Percentiles rank a stretch among this genome's conserved stretches.
Conservation (phyloP, 2,113 vertebrate genomes). For the Hemichromis elongatus region DNA sequence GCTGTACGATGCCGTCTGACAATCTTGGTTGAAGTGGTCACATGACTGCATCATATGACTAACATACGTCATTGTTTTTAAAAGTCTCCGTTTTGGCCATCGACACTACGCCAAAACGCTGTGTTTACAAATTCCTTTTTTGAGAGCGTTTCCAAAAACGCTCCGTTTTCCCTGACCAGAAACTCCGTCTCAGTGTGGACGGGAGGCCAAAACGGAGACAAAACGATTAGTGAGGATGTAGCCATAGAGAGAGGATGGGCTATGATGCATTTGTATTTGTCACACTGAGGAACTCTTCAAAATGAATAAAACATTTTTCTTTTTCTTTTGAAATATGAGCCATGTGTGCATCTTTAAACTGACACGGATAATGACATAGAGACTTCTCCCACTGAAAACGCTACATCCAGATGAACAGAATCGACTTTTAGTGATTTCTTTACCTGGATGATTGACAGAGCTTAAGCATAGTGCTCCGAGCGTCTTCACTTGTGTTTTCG, state of each 20-base stretch:
- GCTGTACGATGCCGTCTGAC: too few species aligned
- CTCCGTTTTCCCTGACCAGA: too few species aligned
- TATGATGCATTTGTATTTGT: background rate
- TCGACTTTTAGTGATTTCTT: background rate
- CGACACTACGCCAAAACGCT: too few species aligned
- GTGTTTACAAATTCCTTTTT: too few species aligned
- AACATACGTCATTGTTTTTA: too few species aligned
- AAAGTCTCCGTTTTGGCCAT: too few species aligned
- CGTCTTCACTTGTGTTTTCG: accelerated
- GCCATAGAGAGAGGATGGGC: background rate
- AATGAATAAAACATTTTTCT: background rate
- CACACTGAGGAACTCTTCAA: background rate
- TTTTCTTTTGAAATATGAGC: background rate
- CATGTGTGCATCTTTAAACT: background rate
- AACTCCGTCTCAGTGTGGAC: too few species aligned
- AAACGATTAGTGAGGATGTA: too few species aligned
- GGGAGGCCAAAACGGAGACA: too few species aligned
- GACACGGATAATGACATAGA: background rate
- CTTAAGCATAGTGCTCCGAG: background rate
- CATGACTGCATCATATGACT: too few species aligned
- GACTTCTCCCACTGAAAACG: background rate
- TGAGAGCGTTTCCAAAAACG: too few species aligned
- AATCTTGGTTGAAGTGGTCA: too few species aligned
- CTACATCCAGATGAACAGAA: background rate
- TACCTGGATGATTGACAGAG: background rate